These are phyloP conservation scores for Callyntrura sp. DNA, from an alignment of 2,888 invertebrate species.

Conservation along the genomic window DNA sequence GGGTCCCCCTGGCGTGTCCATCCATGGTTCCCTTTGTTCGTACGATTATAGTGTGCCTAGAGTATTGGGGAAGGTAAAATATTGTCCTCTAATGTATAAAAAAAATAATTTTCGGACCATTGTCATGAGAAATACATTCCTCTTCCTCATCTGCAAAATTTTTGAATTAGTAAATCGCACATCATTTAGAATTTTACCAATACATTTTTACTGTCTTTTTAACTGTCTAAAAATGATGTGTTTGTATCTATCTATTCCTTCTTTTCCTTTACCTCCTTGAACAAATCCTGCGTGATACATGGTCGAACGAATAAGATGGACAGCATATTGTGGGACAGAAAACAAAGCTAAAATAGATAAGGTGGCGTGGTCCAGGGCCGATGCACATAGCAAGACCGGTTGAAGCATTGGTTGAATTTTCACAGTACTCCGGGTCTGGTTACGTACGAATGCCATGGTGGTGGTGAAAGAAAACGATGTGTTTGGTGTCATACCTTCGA, in stretches of 20 bases:
- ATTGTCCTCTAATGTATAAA: constrained; percentile 79
- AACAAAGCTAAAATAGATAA: constrained; percentile 64
- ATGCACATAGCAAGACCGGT: constrained; percentile 46
- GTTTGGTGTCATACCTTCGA: constrained; percentile 58
- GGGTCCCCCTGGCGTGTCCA: constrained; percentile 66
- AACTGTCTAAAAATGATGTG: constrained; percentile 63
- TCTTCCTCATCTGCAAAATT: constrained; percentile 49
- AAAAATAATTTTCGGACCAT: constrained; percentile 74
- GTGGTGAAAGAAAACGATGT: constrained; percentile 51
- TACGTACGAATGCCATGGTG: constrained; percentile 50
- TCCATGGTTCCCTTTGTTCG: constrained; percentile 79
- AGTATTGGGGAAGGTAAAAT: constrained; percentile 81
- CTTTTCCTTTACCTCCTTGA: constrained; percentile 50
- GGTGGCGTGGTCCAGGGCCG: constrained; percentile 65
- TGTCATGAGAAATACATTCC: constrained; percentile 60
- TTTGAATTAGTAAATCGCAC: constrained; percentile 53
- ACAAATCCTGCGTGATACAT: constrained; percentile 56
- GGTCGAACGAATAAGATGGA: constrained; percentile 68
- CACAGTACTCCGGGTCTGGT: constrained; percentile 56
- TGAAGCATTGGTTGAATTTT: constrained; percentile 58
- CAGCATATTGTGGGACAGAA: constrained; percentile 61
- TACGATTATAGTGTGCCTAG: constrained; percentile 80
- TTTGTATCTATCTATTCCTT: constrained; percentile 50
- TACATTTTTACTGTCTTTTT: neutral
- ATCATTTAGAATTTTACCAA: constrained; percentile 40